phyloP scores from a whole-genome alignment of 2,113 vertebrate species.

The Neodon shergylaensis region DNA sequence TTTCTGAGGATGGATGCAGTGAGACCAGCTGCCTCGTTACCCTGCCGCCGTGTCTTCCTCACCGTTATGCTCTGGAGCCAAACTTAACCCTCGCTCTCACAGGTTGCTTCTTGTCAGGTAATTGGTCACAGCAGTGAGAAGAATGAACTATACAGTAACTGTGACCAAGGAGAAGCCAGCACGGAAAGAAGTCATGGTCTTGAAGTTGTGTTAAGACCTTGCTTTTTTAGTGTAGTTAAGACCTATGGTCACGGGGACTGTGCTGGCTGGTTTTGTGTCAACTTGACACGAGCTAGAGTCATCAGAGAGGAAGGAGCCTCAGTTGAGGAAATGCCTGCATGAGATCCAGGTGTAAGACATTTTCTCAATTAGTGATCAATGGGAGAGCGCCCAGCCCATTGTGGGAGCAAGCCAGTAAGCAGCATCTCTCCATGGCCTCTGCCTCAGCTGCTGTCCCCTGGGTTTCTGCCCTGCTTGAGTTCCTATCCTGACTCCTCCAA shows the following conservation, averaged over 20 bases:
- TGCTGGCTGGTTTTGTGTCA: neutral
- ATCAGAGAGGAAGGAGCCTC: neutral
- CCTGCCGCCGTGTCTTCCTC: neutral
- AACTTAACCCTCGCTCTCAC: neutral
- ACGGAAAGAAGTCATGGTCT: neutral
- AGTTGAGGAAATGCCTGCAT: neutral
- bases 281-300: neutral
- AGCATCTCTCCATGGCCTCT: too few species aligned
- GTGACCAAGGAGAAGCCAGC: neutral
- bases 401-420: too few species aligned
- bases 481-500: too few species aligned
- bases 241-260: neutral
- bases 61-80: neutral
- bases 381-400: too few species aligned
- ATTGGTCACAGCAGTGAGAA: neutral
- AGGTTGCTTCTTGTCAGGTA: neutral
- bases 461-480: too few species aligned
- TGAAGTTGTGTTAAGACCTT: neutral
- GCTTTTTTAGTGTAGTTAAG: neutral
- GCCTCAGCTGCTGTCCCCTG: too few species aligned
- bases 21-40: neutral
- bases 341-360: neutral
- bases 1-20: neutral
- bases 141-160: neutral
- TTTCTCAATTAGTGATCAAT: too few species aligned